Base-by-base conservation (phyloP, 1,140 invertebrate genomes). In the Tachypleus tridentatus region DNA sequence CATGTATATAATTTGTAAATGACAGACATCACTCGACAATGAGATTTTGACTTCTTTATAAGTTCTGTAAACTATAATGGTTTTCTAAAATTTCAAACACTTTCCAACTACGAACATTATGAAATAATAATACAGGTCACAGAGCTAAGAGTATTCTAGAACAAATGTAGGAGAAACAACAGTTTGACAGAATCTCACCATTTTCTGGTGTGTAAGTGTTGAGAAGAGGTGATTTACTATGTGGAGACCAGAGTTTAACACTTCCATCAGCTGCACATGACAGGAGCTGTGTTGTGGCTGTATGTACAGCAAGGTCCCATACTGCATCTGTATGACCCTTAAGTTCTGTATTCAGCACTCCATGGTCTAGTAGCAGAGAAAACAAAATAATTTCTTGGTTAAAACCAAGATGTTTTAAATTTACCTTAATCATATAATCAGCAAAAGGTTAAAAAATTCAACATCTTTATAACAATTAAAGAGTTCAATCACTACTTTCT, bases 211-310 rank as follows among this genome's bases (percentile, higher is more conserved):
- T 81, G 74, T 89, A 93, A 57, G 91, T 91, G 73, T 87, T 85
- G 60, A 97, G 79, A 67, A 94, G 82, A 58, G 89, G 87, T 70
- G 85, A 83, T 75, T 89, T 85, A 56, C 71, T 70, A 66, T 86
- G 84, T 49, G 92, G 89, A 72, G 87, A 87, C 95, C 94, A 98
- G 61, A 97, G 81, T 76, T 92, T 87, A 52, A 97, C 89, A 9
- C 92, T 93, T 58, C 91, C 90, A 83, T 98, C 96, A 57, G 92
- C 89, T 66, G 92, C 93, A 76, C 92, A 92, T 4, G 94, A 97
- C 48, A 98, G 80, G 65, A 98, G 81, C 70, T 93, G 89, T 61
- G 74, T 74, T 70, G 84, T 84, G 51, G 82, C 78, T 75, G 86
- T 84, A 76, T 93, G 86, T 72, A 91, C 87, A 68, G 89, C 85